Base-by-base conservation (phyloP, 2,113 vertebrate genomes). In the Malurus cyaneus region DNA sequence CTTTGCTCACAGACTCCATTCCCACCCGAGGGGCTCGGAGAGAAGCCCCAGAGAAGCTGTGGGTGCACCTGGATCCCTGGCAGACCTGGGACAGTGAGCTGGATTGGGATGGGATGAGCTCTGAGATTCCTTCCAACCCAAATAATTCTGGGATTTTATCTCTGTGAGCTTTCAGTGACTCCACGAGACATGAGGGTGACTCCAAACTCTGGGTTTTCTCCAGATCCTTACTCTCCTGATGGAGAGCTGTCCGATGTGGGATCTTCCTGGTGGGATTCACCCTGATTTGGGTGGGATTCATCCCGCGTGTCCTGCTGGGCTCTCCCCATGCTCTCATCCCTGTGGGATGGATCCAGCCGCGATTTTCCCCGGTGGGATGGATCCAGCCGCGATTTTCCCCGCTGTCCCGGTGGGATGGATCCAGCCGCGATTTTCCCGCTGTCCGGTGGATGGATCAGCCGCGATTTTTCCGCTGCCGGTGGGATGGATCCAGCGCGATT, bases 341-440 rank as follows among this genome's bases (percentile, higher is more conserved):
- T n/a, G n/a, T n/a, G n/a, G n/a, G n/a, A n/a, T n/a, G n/a, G n/a
- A n/a, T n/a, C n/a, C n/a, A n/a, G n/a, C n/a, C n/a, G n/a, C n/a
- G n/a, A n/a, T n/a, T n/a, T n/a, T 42, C 14, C 44, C 52, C 4
- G 34, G 0, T 2, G 49, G 46, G 31, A 2, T 5, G 2, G 0
- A 14, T 14, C 25, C 12, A n/a, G n/a, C n/a, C n/a, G n/a, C n/a
- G n/a, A n/a, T n/a, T n/a, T n/a, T n/a, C n/a, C n/a, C n/a, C n/a
- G n/a, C n/a, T n/a, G n/a, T n/a, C n/a, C n/a, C n/a, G n/a, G n/a
- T n/a, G n/a, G n/a, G n/a, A n/a, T n/a, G n/a, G n/a, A n/a, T n/a
- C n/a, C n/a, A n/a, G n/a, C n/a, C n/a, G n/a, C n/a, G n/a, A n/a
- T n/a, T n/a, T n/a, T n/a, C n/a, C n/a, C n/a, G n/a, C n/a, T n/a